Evolutionary conservation across 2,888 invertebrate genomes (phyloP).

Genomic region (Agrotis ipsilon): DNA sequence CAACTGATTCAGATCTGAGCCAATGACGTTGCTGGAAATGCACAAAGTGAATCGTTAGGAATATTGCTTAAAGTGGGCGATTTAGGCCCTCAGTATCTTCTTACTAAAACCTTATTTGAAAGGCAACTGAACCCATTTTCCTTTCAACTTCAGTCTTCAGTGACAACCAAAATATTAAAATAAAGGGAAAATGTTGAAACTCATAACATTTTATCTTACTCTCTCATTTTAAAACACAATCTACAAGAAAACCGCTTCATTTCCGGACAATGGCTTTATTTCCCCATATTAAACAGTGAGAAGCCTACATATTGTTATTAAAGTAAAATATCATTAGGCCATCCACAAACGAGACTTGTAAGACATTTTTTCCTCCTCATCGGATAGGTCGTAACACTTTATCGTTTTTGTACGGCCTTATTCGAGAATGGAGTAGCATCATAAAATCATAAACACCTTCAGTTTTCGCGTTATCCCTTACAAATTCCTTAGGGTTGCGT

Average conservation of each 20-base stretch:
- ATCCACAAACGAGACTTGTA: conserved; percentile 70
- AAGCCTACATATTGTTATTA: conserved; percentile 71
- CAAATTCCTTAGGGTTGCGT: conserved; percentile 76
- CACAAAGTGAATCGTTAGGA: no score
- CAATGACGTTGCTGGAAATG: no score
- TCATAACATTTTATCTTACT: conserved; percentile 5
- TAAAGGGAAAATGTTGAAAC: neutral
- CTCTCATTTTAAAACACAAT: conserved; percentile 30
- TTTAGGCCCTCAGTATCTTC: neutral
- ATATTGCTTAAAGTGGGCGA: no score
- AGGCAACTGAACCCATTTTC: neutral
- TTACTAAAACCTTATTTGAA: no score
- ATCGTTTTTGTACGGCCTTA: conserved; percentile 86
- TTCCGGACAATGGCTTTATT: conserved; percentile 46
- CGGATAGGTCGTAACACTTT: conserved; percentile 80
- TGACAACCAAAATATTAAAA: conserved; percentile 10
- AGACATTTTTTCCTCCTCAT: conserved; percentile 79
- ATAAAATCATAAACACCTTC: conserved; percentile 87
- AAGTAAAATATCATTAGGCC: conserved; percentile 80
- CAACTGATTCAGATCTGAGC: no score
- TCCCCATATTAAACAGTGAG: conserved; percentile 57
- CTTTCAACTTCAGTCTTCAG: conserved; percentile 10
- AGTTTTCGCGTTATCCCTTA: conserved; percentile 78
- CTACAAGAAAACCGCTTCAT: conserved; percentile 25
- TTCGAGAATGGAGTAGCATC: conserved; percentile 82